Evolutionary conservation across 2,797 vertebrate species (phyloP), one percentile per base, ranked within the genome.

Genomic region (Acrossocheilus fasciatus): DNA sequence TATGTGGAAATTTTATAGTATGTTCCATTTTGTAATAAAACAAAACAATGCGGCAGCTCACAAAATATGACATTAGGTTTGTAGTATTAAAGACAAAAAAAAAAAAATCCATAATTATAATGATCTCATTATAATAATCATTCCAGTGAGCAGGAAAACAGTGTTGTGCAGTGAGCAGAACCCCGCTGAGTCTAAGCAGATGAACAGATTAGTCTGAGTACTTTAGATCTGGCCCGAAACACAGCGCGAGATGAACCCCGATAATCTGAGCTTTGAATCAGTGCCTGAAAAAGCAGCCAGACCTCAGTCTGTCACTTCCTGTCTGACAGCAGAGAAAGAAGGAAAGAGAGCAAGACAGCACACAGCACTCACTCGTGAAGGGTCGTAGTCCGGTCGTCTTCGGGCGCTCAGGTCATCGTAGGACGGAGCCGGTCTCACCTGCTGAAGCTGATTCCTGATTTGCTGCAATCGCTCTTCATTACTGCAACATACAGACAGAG

Each of bases 401-500:
- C 86, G n/a, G 87, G 91, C 84, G 57, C 90, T 93, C 70, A 94
- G 91, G 0, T 96, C 96, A 57, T 96, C 94, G 3, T 94, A 96
- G 57, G 95, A 86, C 6, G 95, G 91, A 5, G 95, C 90, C 2
- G 94, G 94, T 59, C 82, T 86, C 54, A 82, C 6, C 6, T 88
- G 68, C 47, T 89, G 89, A 47, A 88, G 78, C 77, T 89, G 96
- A 90, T 94, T 95, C 82, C 96, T 91, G 83, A 96, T 83, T 90
- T 96, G 95, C 93, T 96, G 96, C 91, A 97, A 95, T 1, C 96
- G 95, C 11, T 97, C 96, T 18, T 93, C 91, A 68, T 92, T 92
- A 89, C 96, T 96, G 89, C 20, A 77, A 69, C 45, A 64, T 6
- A 30, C 18, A 88, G 34, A 87, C 9, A 74, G 36, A 79, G 59